Percentiles rank a stretch among this genome's conserved stretches.
Evolutionary conservation across 2,113 vertebrate genomes (phyloP).

Genomic region (Gymnogyps californianus): DNA sequence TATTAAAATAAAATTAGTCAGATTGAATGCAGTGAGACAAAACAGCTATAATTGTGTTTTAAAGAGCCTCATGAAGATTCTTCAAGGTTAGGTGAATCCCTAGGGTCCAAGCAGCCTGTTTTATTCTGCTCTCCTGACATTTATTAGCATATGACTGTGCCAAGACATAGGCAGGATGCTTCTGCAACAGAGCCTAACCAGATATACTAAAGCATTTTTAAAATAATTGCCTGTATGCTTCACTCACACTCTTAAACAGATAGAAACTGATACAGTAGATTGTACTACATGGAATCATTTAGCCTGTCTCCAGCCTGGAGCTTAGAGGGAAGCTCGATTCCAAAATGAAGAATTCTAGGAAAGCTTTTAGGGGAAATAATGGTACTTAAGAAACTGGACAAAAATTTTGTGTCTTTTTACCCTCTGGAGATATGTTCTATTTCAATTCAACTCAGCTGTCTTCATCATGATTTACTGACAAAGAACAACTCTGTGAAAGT

Average conservation of each 20-base stretch:
- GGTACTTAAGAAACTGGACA: neutral
- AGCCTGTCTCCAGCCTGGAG: neutral
- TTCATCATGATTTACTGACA: neutral
- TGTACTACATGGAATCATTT: neutral
- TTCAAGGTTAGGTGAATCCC: neutral
- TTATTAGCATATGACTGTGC: neutral
- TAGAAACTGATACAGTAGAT: neutral
- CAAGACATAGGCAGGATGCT: constrained; percentile 1
- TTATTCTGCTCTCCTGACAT: constrained; percentile 1
- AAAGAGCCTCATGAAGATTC: neutral
- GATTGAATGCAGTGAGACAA: neutral
- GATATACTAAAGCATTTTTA: neutral
- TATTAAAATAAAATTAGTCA: neutral
- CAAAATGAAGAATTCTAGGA: neutral
- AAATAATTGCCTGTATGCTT: neutral
- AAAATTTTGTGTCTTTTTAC: neutral
- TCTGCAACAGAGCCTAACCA: constrained; percentile 1
- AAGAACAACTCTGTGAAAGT: neutral
- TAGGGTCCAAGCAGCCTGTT: neutral
- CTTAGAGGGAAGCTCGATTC: neutral
- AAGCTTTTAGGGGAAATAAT: neutral
- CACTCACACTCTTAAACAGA: neutral
- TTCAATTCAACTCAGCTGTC: neutral
- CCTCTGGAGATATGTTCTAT: neutral
- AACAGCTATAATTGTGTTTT: neutral